A percentile compares a stretch with the other conserved stretches of the same genome.
These are phyloP conservation scores for Salvelinus namaycush DNA, from an alignment of 2,113 vertebrate species.

Conservation along the genomic window DNA sequence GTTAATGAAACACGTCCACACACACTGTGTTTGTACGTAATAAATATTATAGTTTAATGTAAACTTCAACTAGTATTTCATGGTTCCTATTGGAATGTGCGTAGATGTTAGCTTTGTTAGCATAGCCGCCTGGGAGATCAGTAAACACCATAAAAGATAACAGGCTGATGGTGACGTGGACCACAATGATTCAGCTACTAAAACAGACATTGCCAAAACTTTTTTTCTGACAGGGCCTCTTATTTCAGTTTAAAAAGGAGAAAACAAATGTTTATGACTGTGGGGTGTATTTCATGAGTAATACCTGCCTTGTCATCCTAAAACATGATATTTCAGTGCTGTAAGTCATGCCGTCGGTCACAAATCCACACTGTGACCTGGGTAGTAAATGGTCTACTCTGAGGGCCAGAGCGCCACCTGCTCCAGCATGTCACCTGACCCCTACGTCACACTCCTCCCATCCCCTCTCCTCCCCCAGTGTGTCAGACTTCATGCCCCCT, in stretches of 20 bases:
- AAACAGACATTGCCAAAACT: neutral
- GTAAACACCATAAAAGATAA: constrained; percentile 3
- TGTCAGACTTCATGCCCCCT: neutral
- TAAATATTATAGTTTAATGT: neutral
- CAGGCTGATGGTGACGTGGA: neutral
- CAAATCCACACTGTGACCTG: constrained; percentile 6
- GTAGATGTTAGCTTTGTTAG: neutral
- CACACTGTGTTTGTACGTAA: neutral
- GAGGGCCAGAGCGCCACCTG: constrained; percentile 43
- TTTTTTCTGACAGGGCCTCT: neutral
- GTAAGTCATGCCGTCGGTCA: constrained; percentile 31
- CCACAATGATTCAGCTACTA: neutral
- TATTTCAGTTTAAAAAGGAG: neutral
- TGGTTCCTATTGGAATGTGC: neutral
- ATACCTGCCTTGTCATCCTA: constrained; percentile 35
- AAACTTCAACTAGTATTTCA: neutral
- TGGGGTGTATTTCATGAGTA: constrained; percentile 31
- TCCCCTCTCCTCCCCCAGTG: neutral
- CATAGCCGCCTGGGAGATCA: neutral
- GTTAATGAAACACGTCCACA: too few species aligned
- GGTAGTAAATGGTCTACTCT: constrained; percentile 10
- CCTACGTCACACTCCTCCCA: neutral
- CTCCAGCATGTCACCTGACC: constrained; percentile 40
- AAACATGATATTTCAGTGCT: constrained; percentile 31
- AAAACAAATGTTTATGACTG: constrained; percentile 13